Percentiles rank a stretch among this genome's conserved stretches.
These are phyloP conservation scores for Drosophila prostipennis DNA, from an alignment of 2,888 invertebrate species.

Conservation along the genomic window DNA sequence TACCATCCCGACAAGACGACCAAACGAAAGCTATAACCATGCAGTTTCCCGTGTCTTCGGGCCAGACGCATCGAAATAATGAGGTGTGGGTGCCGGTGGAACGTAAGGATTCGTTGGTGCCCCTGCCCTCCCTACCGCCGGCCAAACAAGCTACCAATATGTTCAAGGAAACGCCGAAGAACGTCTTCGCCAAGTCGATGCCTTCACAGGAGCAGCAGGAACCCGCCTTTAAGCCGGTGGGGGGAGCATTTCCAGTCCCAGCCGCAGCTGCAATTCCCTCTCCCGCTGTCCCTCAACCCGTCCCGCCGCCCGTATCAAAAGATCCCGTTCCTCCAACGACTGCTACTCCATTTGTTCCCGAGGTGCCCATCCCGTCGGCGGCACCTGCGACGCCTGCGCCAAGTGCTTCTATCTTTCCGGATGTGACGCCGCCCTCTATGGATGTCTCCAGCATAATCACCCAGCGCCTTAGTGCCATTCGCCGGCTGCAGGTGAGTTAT, in stretches of 20 bases:
- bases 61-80: slow-evolving; percentile 93
- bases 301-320: slow-evolving; percentile 41
- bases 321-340: slow-evolving; percentile 8
- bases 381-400: slow-evolving; percentile 24
- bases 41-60: slow-evolving; percentile 98
- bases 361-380: slow-evolving; percentile 78
- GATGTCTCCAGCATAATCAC: slow-evolving; percentile 95
- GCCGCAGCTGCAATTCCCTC: slow-evolving; percentile 2
- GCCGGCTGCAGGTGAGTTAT: slow-evolving; percentile 89
- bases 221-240: slow-evolving; percentile 80
- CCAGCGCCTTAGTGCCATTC: slow-evolving; percentile 93
- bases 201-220: slow-evolving; percentile 79
- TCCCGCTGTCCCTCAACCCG: slow-evolving; percentile 45
- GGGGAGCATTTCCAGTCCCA: neutral
- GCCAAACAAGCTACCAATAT: slow-evolving; percentile 71
- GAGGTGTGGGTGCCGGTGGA: slow-evolving; percentile 93
- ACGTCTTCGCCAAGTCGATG: slow-evolving; percentile 81
- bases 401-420: slow-evolving; percentile 67
- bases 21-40: slow-evolving; percentile 89
- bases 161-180: slow-evolving; percentile 74
- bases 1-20: slow-evolving; percentile 89
- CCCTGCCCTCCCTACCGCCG: slow-evolving; percentile 81
- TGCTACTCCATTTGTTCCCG: slow-evolving; percentile 61
- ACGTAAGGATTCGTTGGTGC: slow-evolving; percentile 65
- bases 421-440: slow-evolving; percentile 76